These are phyloP conservation scores for Agrotis puta DNA, from an alignment of 2,888 invertebrate species.

Conservation along the genomic window DNA sequence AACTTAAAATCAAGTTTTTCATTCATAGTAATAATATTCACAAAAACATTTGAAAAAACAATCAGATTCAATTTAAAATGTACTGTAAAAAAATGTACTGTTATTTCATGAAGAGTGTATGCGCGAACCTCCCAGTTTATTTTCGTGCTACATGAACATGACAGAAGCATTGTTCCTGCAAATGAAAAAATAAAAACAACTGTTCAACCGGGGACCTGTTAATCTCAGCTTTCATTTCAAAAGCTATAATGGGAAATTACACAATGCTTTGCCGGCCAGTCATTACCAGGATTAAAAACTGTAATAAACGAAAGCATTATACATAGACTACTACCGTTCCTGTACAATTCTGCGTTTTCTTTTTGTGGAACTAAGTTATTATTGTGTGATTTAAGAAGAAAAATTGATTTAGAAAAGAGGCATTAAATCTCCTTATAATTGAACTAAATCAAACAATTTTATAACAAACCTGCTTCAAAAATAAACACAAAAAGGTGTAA, in stretches of 20 bases:
- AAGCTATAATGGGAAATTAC: slow-evolving; percentile 46
- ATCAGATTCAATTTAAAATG: too few species aligned
- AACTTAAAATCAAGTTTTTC: too few species aligned
- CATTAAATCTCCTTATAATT: too few species aligned
- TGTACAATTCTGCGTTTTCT: too few species aligned
- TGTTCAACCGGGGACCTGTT: slow-evolving; percentile 3
- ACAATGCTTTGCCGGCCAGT: slow-evolving; percentile 46
- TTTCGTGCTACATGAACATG: neutral
- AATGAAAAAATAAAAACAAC: slow-evolving; percentile 26
- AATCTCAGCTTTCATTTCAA: slow-evolving; percentile 49
- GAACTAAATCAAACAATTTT: too few species aligned
- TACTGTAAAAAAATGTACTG: too few species aligned
- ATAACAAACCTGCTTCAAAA: too few species aligned
- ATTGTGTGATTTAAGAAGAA: too few species aligned
- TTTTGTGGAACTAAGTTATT: neutral
- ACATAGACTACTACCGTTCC: neutral
- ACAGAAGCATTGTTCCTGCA: neutral
- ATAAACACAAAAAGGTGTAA: too few species aligned
- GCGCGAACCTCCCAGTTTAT: neutral
- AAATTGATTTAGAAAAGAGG: too few species aligned
- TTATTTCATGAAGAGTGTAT: neutral
- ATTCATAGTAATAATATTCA: too few species aligned
- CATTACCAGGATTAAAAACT: slow-evolving; percentile 54
- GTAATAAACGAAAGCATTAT: slow-evolving; percentile 2
- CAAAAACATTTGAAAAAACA: too few species aligned